Base-by-base conservation (phyloP, 35 echinoderm and acorn worm genomes). In the Hemicentrotus pulcherrimus region DNA sequence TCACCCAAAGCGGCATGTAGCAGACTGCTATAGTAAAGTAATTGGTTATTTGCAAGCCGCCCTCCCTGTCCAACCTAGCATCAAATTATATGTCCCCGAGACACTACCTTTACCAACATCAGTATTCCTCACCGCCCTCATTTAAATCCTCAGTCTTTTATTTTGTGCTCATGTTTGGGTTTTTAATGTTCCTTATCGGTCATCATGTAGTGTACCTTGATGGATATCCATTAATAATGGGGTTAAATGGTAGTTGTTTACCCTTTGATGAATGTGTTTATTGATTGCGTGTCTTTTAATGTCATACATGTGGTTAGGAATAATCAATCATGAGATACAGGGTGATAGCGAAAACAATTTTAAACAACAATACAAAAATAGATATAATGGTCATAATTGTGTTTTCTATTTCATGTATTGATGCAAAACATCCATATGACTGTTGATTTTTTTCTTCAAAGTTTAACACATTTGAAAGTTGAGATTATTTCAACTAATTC, bases 1-100 rank as follows among this genome's bases (percentile, higher is more conserved):
- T 78, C 65, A 78, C 65, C 65, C 65, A 78, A 78, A 78, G 65
- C 65, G 65, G 65, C 65, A 78, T 78, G 65, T 78, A 78, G 22
- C 65, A 78, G 65, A 78, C 65, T 28, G 65, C 65, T 78, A 78
- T 78, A 78, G n/a, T 78, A 78, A 78, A 78, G 65, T 78, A 78
- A 78, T 78, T 78, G 65, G 65, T 78, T 78, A 78, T 78, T 78
- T 78, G 65, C 65, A 78, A 78, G 65, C 65, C 7, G 65, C n/a
- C 65, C 65, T 78, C n/a, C 65, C 65, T 78, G 65, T 78, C 65
- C 65, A n/a, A 78, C 65, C 65, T 78, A 22, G 65, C 65, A 15
- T 78, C 65, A 78, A 78, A 78, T 28, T 78, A 78, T 78, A 28
- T n/a, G 28, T 78, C 65, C 65, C 22, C 22, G 3, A 78, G 65